Base-by-base conservation (phyloP, 1,140 invertebrate genomes). In the Aphis gossypii region DNA sequence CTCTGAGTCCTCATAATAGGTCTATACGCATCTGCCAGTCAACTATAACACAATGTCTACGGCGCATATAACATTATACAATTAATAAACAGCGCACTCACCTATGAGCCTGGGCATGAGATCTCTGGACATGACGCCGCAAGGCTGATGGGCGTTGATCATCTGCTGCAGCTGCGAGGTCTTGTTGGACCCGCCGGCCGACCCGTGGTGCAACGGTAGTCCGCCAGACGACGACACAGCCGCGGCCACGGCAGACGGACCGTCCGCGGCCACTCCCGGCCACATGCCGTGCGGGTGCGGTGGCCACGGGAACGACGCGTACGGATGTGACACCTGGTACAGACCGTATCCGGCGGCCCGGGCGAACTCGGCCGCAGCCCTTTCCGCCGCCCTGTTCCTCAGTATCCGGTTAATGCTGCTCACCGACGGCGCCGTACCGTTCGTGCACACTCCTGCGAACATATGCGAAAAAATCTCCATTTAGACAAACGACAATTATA, bases 381-480 rank as follows among this genome's bases (percentile, higher is more conserved):
- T 95, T 95, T 99, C 98, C 0, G 98, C 98, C 0, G 98, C 98
- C 30, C 98, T 96, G 95, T 99, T 99, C 92, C 98, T 95, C 86
- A 99, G 95, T 94, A 99, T 99, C 94, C 98, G 96, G 95, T 99
- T 99, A 95, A 99, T 99, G 94, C 98, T 98, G 94, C 97, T 98
- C 0, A 99, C 98, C 76, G 98, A 98, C 0, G 98, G 98, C 83
- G 96, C 98, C 94, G 97, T 98, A 94, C 97, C 97, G 95, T 99
- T 99, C 56, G 98, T 99, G 95, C 98, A 99, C 23, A 99, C 98
- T 84, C 97, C 97, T 97, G 95, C 7, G 96, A 95, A 94, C 94
- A 94, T 94, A 94, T 51, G 94, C n/a, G 94, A 94, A 94, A 44
- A 89, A 14, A 54, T 54, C n/a, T n/a, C 60, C n/a, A 23, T 6